Base-by-base conservation (phyloP, 1,140 invertebrate genomes). In the Drosophila chauvacae region DNA sequence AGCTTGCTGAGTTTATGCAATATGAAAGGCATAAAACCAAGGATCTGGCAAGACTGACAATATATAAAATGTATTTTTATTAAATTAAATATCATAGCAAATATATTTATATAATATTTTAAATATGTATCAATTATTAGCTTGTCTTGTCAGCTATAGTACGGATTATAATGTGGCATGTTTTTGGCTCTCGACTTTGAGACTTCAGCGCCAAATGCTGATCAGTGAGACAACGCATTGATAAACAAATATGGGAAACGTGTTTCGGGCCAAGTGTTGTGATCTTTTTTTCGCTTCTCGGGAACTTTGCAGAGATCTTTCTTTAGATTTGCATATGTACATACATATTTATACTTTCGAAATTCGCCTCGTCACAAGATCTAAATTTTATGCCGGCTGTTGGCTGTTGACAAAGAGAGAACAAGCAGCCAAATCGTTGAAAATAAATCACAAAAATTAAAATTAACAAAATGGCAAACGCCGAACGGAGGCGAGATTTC, bases 381-480 rank as follows among this genome's bases (percentile, higher is more conserved):
- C 51, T 26, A 48, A 18, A 50, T 57, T 41, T 59, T 41, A 41
- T 50, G 69, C 56, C 64, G 66, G 69, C 47, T 68, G 50, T n/a
- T 59, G 33, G 45, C 39, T 68, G 33, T 68, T 62, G 64, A 48
- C 77, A 65, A 59, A 63, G 51, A 45, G 42, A 50, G 33, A 76
- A 50, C 23, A 63, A 66, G 59, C 62, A 57, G 39, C 33, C 39
- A 65, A 65, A 73, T 72, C 35, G 69, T 18, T 57, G 41, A 64
- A 88, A 76, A 80, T 75, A 87, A 87, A 83, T 87, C 60, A 68
- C 45, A 59, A 62, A 59, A 56, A 76, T 58, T 62, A 48, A 83
- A 87, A 79, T 79, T 68, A 80, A 73, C 53, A 55, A 74, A 87
- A 81, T 85, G 57, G 58, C 73, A 84, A 72, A 42, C 10, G 50